phyloP scores from a whole-genome alignment of 2,113 vertebrate genomes.

The Lepisosteus oculatus region DNA sequence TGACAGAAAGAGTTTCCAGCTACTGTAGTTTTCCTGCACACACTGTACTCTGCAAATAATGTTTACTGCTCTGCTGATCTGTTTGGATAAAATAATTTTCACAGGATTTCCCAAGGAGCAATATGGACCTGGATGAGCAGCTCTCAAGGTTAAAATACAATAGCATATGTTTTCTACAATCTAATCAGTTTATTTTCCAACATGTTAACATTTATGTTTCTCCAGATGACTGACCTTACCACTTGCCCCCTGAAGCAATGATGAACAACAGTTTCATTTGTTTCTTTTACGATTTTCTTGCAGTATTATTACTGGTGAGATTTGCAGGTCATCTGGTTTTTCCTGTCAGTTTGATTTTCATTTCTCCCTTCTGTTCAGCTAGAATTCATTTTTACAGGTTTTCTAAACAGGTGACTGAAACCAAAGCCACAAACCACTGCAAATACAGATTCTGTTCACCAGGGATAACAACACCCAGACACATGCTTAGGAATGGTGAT shows the following conservation, averaged over 20 bases:
- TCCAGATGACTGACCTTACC: neutral
- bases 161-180: neutral
- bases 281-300: neutral
- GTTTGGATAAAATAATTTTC: neutral
- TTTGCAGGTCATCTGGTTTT: too few relatives aligned
- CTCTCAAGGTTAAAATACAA: neutral
- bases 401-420: too few relatives aligned
- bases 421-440: too few relatives aligned
- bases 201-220: neutral
- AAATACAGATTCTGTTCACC: too few relatives aligned
- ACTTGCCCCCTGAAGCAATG: neutral
- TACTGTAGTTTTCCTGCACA: neutral
- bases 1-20: too few relatives aligned
- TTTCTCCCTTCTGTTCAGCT: too few relatives aligned
- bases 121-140: neutral
- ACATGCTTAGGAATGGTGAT: too few relatives aligned
- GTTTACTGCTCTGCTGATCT: neutral
- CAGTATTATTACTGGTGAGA: too few relatives aligned
- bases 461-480: too few relatives aligned
- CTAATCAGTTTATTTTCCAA: conserved; percentile 5
- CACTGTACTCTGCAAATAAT: neutral
- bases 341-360: too few relatives aligned
- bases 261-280: neutral
- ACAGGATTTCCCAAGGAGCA: neutral
- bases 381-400: too few relatives aligned